Evolutionary conservation across 1,140 invertebrate genomes (phyloP).

Genomic region (Brachionus calyciflorus): DNA sequence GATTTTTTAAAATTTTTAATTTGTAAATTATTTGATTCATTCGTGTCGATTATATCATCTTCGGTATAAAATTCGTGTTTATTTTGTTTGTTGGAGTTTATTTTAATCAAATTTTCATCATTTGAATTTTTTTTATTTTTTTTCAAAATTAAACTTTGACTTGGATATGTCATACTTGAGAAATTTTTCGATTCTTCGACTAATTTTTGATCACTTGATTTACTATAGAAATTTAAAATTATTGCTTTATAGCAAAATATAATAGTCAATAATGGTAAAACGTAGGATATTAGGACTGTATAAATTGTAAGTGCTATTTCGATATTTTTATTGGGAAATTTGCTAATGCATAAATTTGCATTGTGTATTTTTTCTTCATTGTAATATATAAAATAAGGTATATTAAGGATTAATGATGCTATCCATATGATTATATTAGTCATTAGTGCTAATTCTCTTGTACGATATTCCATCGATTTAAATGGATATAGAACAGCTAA

Average conservation of each 20-base stretch:
- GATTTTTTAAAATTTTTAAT: background rate
- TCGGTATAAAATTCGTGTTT: too few species aligned
- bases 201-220: slow-evolving; percentile 10
- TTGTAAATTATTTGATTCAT: background rate
- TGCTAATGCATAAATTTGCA: slow-evolving; percentile 5
- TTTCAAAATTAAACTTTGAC: too few species aligned
- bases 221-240: slow-evolving; percentile 47
- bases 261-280: slow-evolving; percentile 53
- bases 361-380: background rate
- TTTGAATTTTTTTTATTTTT: too few species aligned
- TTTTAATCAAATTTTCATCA: too few species aligned
- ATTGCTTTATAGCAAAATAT: slow-evolving; percentile 53
- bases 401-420: slow-evolving; percentile 26
- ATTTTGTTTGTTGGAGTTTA: too few species aligned
- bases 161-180: too few species aligned
- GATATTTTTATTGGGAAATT: slow-evolving; percentile 49
- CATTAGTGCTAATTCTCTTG: slow-evolving; percentile 50
- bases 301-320: slow-evolving; percentile 49
- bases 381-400: slow-evolving; percentile 40
- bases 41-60: too few species aligned
- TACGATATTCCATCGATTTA: slow-evolving; percentile 52
- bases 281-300: slow-evolving; percentile 52
- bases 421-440: slow-evolving; percentile 54
- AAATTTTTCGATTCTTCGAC: slow-evolving; percentile 20
- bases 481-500: slow-evolving; percentile 55